Percentiles rank a stretch among this genome's conserved stretches.
phyloP scores from a whole-genome alignment of 2,113 vertebrate genomes.

The Oceanodroma tethys region DNA sequence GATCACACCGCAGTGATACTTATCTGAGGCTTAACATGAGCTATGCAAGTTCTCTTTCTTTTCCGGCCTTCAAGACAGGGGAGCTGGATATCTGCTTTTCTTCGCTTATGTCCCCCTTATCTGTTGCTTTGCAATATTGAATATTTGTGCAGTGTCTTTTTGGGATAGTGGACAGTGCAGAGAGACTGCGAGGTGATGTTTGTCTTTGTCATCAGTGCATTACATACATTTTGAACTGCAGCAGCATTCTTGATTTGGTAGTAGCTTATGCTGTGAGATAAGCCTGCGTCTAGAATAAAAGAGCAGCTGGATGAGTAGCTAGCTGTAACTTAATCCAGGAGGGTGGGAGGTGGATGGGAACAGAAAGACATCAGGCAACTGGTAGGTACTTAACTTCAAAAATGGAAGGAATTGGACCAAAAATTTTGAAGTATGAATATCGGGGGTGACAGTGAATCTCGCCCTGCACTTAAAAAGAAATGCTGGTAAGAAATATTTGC shows the following conservation, averaged over 20 bases:
- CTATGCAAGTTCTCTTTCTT: neutral
- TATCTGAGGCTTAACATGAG: neutral
- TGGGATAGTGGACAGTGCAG: accelerated
- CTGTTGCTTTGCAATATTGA: neutral
- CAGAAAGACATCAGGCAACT: neutral
- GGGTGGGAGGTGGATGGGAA: neutral
- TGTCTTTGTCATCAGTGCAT: neutral
- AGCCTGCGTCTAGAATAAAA: neutral
- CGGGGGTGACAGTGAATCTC: neutral
- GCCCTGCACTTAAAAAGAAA: neutral
- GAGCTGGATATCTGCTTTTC: neutral
- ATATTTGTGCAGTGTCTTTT: accelerated
- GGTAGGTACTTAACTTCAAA: neutral
- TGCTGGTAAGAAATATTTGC: neutral
- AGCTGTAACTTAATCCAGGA: neutral
- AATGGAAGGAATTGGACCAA: neutral
- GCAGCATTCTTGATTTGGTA: accelerated
- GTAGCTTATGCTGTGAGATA: neutral
- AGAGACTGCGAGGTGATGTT: neutral
- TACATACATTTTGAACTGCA: neutral
- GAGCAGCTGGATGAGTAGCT: neutral
- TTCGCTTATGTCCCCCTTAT: neutral
- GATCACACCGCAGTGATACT: neutral
- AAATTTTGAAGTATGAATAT: neutral
- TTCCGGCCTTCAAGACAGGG: neutral